These are phyloP conservation scores for Leptestheria dahalacensis DNA, from an alignment of 1,140 invertebrate species.

Conservation along the genomic window DNA sequence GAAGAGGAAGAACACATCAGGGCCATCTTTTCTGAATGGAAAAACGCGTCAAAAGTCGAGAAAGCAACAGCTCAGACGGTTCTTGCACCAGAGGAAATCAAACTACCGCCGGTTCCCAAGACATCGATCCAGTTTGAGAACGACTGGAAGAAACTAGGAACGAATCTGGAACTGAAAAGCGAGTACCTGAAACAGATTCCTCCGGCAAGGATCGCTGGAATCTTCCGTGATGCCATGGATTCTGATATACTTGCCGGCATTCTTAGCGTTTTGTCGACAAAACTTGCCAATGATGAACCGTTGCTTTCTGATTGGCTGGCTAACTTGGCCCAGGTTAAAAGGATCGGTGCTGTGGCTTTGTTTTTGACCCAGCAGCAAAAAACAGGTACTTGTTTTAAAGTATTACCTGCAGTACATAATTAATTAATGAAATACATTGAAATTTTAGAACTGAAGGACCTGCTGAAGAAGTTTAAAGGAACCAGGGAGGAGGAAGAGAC, in stretches of 20 bases:
- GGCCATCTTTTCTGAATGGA: neutral
- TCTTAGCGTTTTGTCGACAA: slow-evolving; percentile 22
- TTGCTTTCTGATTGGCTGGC: slow-evolving; percentile 24
- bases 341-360: slow-evolving; percentile 30
- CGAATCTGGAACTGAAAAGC: neutral
- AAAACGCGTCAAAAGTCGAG: neutral
- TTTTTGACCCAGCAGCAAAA: slow-evolving; percentile 30
- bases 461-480: neutral
- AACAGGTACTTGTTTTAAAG: slow-evolving; percentile 22
- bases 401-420: neutral
- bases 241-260: slow-evolving; percentile 26
- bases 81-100: slow-evolving; percentile 1
- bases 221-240: slow-evolving; percentile 29
- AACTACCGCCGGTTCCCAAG: slow-evolving; percentile 12
- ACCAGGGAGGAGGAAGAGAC: neutral
- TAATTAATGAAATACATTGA: neutral
- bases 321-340: slow-evolving; percentile 26
- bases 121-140: slow-evolving; percentile 12
- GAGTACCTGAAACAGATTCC: slow-evolving; percentile 12
- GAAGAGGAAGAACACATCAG: slow-evolving; percentile 8
- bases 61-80: neutral
- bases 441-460: neutral
- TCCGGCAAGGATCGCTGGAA: slow-evolving; percentile 9
- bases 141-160: slow-evolving; percentile 9
- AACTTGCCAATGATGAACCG: slow-evolving; percentile 22